A percentile compares a stretch with the other conserved stretches of the same genome.
Evolutionary conservation across 2,797 vertebrate species (phyloP).

Genomic region (Cryptoblepharus egeriae): DNA sequence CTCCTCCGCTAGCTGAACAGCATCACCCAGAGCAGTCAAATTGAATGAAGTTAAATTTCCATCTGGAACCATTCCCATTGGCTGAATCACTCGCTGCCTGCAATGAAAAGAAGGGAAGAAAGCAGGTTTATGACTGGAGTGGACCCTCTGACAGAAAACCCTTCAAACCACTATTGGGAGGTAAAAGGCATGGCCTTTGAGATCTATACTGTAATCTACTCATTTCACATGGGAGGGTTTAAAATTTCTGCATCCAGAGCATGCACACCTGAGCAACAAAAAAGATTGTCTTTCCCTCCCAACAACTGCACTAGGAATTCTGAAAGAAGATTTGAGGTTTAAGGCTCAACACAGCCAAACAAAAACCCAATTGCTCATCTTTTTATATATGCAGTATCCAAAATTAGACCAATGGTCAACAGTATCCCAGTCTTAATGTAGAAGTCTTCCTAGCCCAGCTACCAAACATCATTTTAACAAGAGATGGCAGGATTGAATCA

Average conservation of each 20-base stretch:
- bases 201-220: background rate
- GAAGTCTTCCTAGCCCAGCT: background rate
- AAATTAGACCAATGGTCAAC: background rate
- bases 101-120: background rate
- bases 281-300: background rate
- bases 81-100: constrained; percentile 89
- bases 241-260: background rate
- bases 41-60: constrained; percentile 87
- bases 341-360: background rate
- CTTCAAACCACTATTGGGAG: background rate
- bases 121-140: background rate
- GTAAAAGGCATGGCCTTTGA: background rate
- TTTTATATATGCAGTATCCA: background rate
- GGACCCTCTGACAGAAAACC: rapidly evolving
- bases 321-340: background rate
- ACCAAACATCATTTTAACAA: background rate
- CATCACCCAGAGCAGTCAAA: constrained; percentile 84
- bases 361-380: background rate
- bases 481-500: background rate
- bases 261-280: background rate
- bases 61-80: constrained; percentile 87
- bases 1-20: constrained; percentile 78
- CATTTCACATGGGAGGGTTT: background rate
- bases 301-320: background rate
- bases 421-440: background rate